phyloP scores from a whole-genome alignment of 2,797 vertebrate genomes.

The Bradypus variegatus region DNA sequence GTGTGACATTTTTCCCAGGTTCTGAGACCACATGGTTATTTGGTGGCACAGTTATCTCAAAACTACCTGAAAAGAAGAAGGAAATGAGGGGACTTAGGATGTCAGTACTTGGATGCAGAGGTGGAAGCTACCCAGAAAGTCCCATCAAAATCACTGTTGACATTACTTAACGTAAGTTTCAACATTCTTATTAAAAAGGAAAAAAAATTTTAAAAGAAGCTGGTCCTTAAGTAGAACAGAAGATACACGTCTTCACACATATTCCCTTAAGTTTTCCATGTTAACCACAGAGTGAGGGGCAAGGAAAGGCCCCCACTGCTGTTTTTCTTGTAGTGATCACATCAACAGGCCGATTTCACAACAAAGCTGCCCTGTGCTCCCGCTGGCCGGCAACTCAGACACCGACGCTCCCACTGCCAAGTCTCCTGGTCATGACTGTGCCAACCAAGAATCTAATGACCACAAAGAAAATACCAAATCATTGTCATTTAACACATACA shows the following conservation, averaged over 20 bases:
- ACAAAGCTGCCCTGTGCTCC: accelerated
- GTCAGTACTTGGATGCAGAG: no score
- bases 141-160: neutral
- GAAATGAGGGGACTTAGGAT: neutral
- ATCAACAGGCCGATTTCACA: neutral
- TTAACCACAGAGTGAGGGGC: neutral
- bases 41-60: constrained; percentile 46
- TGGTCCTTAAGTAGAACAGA: neutral
- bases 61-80: constrained; percentile 69
- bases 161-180: neutral
- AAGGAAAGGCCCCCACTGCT: neutral
- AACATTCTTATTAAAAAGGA: neutral
- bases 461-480: neutral
- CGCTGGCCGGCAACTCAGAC: neutral
- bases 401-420: neutral
- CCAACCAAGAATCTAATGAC: neutral
- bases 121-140: neutral
- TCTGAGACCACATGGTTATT: constrained; percentile 41
- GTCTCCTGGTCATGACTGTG: neutral
- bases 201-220: neutral
- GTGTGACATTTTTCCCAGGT: constrained; percentile 69
- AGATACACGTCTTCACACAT: neutral
- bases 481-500: neutral
- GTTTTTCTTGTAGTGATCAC: neutral
- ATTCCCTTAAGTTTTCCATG: neutral